Evolutionary conservation across 2,888 invertebrate genomes (phyloP).

Genomic region (Agrilus biguttatus): DNA sequence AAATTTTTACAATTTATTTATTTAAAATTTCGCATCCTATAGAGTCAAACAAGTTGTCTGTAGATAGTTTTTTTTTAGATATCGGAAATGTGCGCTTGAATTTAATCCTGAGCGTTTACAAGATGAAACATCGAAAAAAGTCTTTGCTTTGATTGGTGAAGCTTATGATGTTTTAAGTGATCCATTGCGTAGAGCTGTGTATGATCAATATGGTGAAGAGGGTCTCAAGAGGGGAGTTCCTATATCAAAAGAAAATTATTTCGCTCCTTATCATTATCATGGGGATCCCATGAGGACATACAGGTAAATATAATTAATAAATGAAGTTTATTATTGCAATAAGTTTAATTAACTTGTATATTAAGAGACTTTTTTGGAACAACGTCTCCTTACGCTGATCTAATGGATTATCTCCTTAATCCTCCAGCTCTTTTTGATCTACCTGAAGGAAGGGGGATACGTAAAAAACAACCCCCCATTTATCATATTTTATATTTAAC

Average conservation of each 20-base stretch:
- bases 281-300: slow-evolving; percentile 63
- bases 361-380: slow-evolving; percentile 65
- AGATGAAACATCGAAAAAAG: slow-evolving; percentile 41
- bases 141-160: slow-evolving; percentile 54
- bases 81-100: slow-evolving; percentile 34
- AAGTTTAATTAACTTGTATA: slow-evolving; percentile 2
- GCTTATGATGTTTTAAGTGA: slow-evolving; percentile 66
- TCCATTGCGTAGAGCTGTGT: slow-evolving; percentile 55
- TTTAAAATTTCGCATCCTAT: too few relatives aligned
- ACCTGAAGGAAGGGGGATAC: slow-evolving; percentile 44
- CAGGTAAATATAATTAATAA: slow-evolving; percentile 28
- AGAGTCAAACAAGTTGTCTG: too few relatives aligned
- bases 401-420: slow-evolving; percentile 50
- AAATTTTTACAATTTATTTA: background rate
- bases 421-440: slow-evolving; percentile 48
- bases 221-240: slow-evolving; percentile 71
- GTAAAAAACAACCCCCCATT: slow-evolving; percentile 45
- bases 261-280: slow-evolving; percentile 66
- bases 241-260: slow-evolving; percentile 46
- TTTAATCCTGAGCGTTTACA: slow-evolving; percentile 38
- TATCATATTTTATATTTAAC: slow-evolving; percentile 41
- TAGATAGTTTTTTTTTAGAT: slow-evolving; percentile 17
- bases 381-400: slow-evolving; percentile 65
- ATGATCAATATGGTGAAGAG: slow-evolving; percentile 81
- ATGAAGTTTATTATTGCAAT: background rate